A percentile compares a stretch with the other conserved stretches of the same genome.
Evolutionary conservation across 2,797 vertebrate genomes (phyloP).

Genomic region (Echiichthys vipera): DNA sequence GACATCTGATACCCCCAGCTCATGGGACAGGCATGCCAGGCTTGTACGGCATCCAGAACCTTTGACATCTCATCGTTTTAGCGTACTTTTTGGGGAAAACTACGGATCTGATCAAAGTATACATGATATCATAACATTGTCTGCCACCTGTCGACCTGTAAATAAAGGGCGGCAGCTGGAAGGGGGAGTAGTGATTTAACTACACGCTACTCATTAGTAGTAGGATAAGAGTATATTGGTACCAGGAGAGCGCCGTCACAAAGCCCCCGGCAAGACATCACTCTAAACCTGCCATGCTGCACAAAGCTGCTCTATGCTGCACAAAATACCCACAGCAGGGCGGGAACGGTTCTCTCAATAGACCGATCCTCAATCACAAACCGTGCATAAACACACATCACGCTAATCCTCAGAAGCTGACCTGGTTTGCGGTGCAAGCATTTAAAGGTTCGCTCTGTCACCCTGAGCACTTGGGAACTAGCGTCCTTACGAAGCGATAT

Average conservation of each 20-base stretch:
- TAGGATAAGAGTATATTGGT: slow-evolving; percentile 18
- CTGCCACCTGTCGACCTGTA: slow-evolving; percentile 45
- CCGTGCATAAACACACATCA: slow-evolving; percentile 38
- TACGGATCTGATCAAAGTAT: slow-evolving; percentile 32
- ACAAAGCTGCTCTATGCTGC: slow-evolving; percentile 47
- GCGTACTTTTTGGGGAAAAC: slow-evolving; percentile 62
- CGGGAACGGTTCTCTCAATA: slow-evolving; percentile 26
- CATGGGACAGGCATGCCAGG: slow-evolving; percentile 55
- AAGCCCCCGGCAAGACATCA: slow-evolving; percentile 4
- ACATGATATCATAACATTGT: slow-evolving; percentile 40
- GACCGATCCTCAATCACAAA: slow-evolving; percentile 50
- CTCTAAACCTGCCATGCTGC: slow-evolving; percentile 15
- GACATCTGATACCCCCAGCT: slow-evolving; percentile 62
- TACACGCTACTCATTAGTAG: slow-evolving; percentile 29
- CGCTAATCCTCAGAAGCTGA: slow-evolving; percentile 61
- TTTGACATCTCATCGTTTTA: slow-evolving; percentile 65
- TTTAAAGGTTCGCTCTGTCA: slow-evolving; percentile 58
- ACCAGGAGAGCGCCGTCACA: slow-evolving; percentile 25
- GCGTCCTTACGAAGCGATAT: slow-evolving; percentile 40
- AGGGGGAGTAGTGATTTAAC: slow-evolving; percentile 28
- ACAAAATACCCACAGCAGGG: slow-evolving; percentile 20
- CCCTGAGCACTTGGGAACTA: slow-evolving; percentile 52
- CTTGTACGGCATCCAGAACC: slow-evolving; percentile 56
- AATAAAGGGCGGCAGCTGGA: slow-evolving; percentile 3
- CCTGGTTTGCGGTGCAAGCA: slow-evolving; percentile 51